Evolutionary conservation across 2,113 vertebrate genomes (phyloP), one percentile per base, ranked within the genome.

Genomic region (Garra rufa): DNA sequence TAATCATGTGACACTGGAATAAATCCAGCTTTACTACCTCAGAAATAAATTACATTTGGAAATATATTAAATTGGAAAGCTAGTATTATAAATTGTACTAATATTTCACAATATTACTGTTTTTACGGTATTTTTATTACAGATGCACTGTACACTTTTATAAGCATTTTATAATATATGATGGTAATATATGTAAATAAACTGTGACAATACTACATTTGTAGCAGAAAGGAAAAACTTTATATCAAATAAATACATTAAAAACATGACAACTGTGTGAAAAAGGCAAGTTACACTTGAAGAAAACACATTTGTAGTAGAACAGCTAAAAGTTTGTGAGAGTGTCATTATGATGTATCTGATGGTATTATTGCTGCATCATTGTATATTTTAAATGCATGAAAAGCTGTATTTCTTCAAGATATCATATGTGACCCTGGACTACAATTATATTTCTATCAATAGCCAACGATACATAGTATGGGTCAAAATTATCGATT

Each of bases 301-400:
- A 67, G 63, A 69, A 19, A 69, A 69, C 8, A 61, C 59, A 73
- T 73, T 43, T 9, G 1, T n/a, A n/a, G 1, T n/a, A n/a, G 67
- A 43, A 38, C 10, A 44, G 69, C 6, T 44, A 41, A 44, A 44
- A 43, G 38, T 46, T 46, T 7, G 21, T 70, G 6, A 28, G 26
- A 65, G n/a, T n/a, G n/a, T n/a, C n/a, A n/a, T 3, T 30, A n/a
- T 65, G 59, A 55, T 43, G 9, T 57, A 57, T 69, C 46, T 6
- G 7, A 28, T 9, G n/a, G 4, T 6, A 50, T 65, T 65, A 76
- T 76, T 76, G 82, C 82, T 83, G 11, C 38, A 74, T 26, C 9
- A 48, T 3, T 34, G 34, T 30, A 34, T 63, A 8, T 34, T 14
- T 43, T 1, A 46, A 43, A 63, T 48, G 52, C 10, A 38, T n/a